These are phyloP conservation scores for Hypomecis punctinalis DNA, from an alignment of 2,888 invertebrate species.

Conservation along the genomic window DNA sequence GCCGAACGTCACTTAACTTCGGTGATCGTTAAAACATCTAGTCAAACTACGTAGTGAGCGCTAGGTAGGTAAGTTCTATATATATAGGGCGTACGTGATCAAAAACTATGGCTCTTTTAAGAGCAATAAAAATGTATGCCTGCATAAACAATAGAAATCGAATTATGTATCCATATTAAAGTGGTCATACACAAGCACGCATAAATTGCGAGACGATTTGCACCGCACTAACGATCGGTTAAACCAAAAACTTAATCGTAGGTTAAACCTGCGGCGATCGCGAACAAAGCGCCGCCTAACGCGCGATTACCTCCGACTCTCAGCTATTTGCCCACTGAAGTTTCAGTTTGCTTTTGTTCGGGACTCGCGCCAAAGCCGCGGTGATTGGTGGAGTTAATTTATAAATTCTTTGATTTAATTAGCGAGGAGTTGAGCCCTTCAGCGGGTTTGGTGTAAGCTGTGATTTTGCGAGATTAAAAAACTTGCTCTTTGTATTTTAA, in stretches of 20 bases:
- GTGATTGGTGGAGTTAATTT: slow-evolving; percentile 35
- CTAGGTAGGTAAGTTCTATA: too few species aligned
- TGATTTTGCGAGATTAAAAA: slow-evolving; percentile 14
- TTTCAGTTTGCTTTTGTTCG: slow-evolving; percentile 22
- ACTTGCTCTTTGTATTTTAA: neutral
- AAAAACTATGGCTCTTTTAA: too few species aligned
- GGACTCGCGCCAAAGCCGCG: slow-evolving; percentile 13
- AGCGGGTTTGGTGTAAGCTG: slow-evolving; percentile 25
- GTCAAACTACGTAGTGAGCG: too few species aligned
- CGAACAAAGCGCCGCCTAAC: slow-evolving; percentile 32
- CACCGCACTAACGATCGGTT: slow-evolving; percentile 12
- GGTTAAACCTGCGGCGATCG: slow-evolving; percentile 18
- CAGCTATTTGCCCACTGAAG: slow-evolving; percentile 15
- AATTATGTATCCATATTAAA: too few species aligned
- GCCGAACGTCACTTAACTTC: too few species aligned
- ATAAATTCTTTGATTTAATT: slow-evolving; percentile 40
- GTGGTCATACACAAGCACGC: too few species aligned
- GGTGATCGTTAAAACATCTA: too few species aligned
- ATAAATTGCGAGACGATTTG: slow-evolving; percentile 7
- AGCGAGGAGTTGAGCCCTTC: slow-evolving; percentile 27
- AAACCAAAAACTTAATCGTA: slow-evolving; percentile 12
- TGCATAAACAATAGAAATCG: too few species aligned
- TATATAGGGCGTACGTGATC: too few species aligned
- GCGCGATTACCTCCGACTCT: slow-evolving; percentile 38
- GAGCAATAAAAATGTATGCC: too few species aligned